These are phyloP conservation scores for Drosophila rhopaloa DNA, from an alignment of 1,140 invertebrate genomes.

Conservation along the genomic window DNA sequence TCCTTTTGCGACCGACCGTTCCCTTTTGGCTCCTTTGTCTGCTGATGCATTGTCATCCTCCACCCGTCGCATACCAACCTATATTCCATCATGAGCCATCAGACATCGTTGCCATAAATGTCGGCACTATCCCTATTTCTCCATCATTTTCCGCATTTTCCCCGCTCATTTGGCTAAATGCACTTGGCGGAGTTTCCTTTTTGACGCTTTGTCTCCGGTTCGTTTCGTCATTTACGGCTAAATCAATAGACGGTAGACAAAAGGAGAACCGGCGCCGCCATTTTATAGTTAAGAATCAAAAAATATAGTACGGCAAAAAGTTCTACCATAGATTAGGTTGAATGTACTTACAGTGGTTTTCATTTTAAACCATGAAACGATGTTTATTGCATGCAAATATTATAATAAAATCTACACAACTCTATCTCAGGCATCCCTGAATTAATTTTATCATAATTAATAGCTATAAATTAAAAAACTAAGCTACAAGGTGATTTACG, in stretches of 20 bases:
- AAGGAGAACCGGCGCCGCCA: conserved; percentile 54
- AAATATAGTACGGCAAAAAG: neutral
- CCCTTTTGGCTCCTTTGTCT: conserved; percentile 53
- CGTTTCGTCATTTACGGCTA: conserved; percentile 32
- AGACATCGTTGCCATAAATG: conserved; percentile 23
- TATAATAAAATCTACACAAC: neutral
- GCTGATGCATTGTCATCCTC: conserved; percentile 60
- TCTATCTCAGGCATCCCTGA: neutral
- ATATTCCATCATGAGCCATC: conserved; percentile 1
- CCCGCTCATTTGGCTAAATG: conserved; percentile 61
- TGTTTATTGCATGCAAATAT: neutral
- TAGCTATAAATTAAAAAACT: conserved; percentile 4
- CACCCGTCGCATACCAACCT: conserved; percentile 13
- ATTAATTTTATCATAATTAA: conserved; percentile 12
- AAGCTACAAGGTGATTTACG: conserved; percentile 13
- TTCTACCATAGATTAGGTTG: conserved; percentile 1
- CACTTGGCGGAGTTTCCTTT: conserved; percentile 47
- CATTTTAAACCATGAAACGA: neutral
- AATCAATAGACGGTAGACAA: conserved; percentile 58
- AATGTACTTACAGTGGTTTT: conserved; percentile 12
- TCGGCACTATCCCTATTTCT: conserved; percentile 39
- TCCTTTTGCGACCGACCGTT: conserved; percentile 49
- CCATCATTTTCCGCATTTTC: conserved; percentile 31
- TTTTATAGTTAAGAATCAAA: conserved; percentile 26
- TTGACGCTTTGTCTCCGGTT: conserved; percentile 25